phyloP scores from a whole-genome alignment of 2,797 vertebrate species.

The Emydoidea blandingii region DNA sequence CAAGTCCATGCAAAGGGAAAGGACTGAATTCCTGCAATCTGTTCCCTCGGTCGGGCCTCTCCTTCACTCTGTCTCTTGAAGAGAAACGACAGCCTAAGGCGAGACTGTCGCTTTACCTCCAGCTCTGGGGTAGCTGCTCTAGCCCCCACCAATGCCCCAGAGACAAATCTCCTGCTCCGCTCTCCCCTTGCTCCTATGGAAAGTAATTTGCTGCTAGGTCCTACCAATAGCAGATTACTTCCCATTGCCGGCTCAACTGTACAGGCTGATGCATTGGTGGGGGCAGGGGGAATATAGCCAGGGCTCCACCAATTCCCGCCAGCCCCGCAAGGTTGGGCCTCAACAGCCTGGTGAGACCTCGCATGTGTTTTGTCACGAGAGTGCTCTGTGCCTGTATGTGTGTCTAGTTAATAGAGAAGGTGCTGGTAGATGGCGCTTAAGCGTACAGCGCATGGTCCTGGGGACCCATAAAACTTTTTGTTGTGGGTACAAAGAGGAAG shows the following conservation, averaged over 20 bases:
- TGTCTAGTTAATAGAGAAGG: background rate
- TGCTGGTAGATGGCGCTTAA: background rate
- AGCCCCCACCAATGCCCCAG: background rate
- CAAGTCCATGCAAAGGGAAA: background rate
- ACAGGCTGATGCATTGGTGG: background rate
- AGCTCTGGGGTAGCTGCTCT: background rate
- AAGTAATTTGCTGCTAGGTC: conserved; percentile 39
- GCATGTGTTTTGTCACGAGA: background rate
- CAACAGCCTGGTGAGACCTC: background rate
- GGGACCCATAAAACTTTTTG: background rate
- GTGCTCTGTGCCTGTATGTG: rapidly evolving
- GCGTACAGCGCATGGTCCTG: rapidly evolving
- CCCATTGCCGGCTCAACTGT: rapidly evolving
- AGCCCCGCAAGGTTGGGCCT: rapidly evolving
- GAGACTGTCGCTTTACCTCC: background rate
- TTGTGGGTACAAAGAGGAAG: background rate
- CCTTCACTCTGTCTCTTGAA: background rate
- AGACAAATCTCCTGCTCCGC: conserved; percentile 20
- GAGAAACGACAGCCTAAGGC: background rate
- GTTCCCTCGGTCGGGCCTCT: background rate
- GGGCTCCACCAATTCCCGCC: background rate
- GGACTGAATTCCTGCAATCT: background rate
- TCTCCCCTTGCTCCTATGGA: conserved; percentile 41
- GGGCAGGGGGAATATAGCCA: background rate
- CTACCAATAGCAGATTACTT: conserved; percentile 36